phyloP scores from a whole-genome alignment of 2,113 vertebrate genomes.

The Australoheros scitulus region DNA sequence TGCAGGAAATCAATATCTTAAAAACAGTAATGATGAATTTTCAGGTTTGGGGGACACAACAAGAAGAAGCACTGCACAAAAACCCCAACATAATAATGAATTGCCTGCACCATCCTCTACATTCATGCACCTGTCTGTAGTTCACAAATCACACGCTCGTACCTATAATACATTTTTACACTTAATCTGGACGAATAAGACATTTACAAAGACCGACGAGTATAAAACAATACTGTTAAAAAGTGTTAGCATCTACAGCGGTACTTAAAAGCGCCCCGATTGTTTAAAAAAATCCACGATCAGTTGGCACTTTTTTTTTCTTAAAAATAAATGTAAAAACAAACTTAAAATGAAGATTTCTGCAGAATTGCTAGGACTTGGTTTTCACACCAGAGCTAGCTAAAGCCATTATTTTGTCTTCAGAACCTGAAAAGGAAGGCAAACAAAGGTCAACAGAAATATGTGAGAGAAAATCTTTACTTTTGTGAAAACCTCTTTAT shows the following conservation, averaged over 20 bases:
- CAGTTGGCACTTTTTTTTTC: constrained; percentile 48
- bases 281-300: constrained; percentile 38
- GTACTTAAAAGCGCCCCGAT: constrained; percentile 35
- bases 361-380: constrained; percentile 71
- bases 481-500: not conserved
- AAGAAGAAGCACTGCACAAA: constrained; percentile 20
- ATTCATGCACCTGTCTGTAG: constrained; percentile 16
- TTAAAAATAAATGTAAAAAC: not conserved
- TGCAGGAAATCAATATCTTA: not conserved
- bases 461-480: not conserved
- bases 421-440: constrained; percentile 83
- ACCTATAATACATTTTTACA: constrained; percentile 49
- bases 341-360: constrained; percentile 2
- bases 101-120: not conserved
- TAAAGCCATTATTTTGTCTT: constrained; percentile 96
- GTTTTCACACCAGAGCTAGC: constrained; percentile 93
- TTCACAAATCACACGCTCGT: constrained; percentile 22
- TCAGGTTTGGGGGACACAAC: not conserved
- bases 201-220: constrained; percentile 45
- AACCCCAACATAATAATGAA: constrained; percentile 19
- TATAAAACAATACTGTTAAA: constrained; percentile 67
- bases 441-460: not conserved
- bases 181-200: constrained; percentile 43
- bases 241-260: constrained; percentile 36
- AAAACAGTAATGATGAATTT: constrained; percentile 11